Conservation (phyloP, 2,797 vertebrate species). For the Enteromius viviparus region DNA sequence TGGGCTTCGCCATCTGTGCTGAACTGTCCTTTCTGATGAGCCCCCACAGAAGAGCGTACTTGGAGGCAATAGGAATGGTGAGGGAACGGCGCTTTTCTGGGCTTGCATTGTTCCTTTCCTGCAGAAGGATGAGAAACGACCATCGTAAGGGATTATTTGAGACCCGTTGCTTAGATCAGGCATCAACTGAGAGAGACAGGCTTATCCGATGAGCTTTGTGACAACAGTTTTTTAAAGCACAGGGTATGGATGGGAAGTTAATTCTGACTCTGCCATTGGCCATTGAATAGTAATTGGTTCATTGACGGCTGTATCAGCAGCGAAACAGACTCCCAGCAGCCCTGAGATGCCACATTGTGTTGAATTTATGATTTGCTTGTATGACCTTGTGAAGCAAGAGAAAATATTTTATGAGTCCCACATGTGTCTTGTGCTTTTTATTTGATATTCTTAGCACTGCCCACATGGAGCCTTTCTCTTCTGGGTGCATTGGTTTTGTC, state of each 20-base stretch:
- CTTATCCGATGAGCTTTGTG: neutral
- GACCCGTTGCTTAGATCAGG: slow-evolving; percentile 10
- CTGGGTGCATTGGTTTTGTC: slow-evolving; percentile 15
- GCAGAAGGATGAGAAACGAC: neutral
- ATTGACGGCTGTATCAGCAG: slow-evolving; percentile 24
- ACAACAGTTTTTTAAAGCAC: slow-evolving; percentile 23
- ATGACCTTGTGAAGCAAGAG: slow-evolving; percentile 28
- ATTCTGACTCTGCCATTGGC: slow-evolving; percentile 22
- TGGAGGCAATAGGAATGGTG: neutral
- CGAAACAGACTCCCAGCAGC: neutral
- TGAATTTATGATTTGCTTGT: slow-evolving; percentile 7
- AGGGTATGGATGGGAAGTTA: slow-evolving; percentile 20
- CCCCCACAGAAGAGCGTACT: neutral
- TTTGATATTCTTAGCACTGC: slow-evolving; percentile 37
- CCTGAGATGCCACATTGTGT: slow-evolving; percentile 52
- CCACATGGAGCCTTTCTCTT: slow-evolving; percentile 1
- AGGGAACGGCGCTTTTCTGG: neutral
- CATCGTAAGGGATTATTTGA: neutral
- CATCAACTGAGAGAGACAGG: slow-evolving; percentile 1
- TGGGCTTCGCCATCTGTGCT: neutral
- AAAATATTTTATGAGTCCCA: slow-evolving; percentile 35
- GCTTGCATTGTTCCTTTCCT: neutral
- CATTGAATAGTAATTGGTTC: slow-evolving; percentile 42
- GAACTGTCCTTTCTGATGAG: slow-evolving; percentile 14
- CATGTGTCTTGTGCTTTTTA: slow-evolving; percentile 17